Percentiles rank a stretch among this genome's conserved stretches.
Conservation (phyloP, 2,113 vertebrate genomes). For the Nycticryphes semicollaris region DNA sequence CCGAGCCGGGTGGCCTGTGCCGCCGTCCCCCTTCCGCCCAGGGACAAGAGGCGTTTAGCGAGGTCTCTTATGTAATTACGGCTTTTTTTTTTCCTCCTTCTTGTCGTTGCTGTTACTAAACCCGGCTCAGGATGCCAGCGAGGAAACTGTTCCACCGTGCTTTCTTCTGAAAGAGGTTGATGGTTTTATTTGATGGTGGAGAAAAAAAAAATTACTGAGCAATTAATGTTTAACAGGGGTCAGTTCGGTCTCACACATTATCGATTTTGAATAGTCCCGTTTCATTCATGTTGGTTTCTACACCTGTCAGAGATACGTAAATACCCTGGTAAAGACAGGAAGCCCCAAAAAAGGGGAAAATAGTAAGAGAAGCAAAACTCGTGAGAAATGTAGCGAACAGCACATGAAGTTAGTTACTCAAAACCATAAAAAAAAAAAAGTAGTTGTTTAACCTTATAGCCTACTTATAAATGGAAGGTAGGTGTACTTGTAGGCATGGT, state of each 20-base stretch:
- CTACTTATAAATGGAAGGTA: neutral
- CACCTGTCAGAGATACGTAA: neutral
- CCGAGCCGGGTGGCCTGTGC: neutral
- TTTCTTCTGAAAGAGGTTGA: neutral
- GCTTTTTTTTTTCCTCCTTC: neutral
- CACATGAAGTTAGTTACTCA: neutral
- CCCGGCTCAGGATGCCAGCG: neutral
- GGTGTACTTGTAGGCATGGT: neutral
- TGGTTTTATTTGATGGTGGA: neutral
- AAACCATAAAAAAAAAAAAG: neutral
- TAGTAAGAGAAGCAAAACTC: neutral
- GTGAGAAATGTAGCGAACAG: neutral
- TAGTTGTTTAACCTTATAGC: neutral
- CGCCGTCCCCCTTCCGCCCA: accelerated
- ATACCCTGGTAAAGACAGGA: neutral
- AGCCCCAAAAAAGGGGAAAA: neutral
- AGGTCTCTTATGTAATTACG: neutral
- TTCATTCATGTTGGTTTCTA: neutral
- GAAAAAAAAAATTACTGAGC: neutral
- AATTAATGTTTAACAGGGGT: neutral
- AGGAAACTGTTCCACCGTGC: neutral
- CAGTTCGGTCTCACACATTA: neutral
- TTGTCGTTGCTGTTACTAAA: neutral
- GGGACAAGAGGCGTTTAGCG: neutral
- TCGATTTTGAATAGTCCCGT: neutral